A percentile compares a stretch with the other conserved stretches of the same genome.
Evolutionary conservation across 2,113 vertebrate genomes (phyloP).

Genomic region (Cochlearius cochlearius): DNA sequence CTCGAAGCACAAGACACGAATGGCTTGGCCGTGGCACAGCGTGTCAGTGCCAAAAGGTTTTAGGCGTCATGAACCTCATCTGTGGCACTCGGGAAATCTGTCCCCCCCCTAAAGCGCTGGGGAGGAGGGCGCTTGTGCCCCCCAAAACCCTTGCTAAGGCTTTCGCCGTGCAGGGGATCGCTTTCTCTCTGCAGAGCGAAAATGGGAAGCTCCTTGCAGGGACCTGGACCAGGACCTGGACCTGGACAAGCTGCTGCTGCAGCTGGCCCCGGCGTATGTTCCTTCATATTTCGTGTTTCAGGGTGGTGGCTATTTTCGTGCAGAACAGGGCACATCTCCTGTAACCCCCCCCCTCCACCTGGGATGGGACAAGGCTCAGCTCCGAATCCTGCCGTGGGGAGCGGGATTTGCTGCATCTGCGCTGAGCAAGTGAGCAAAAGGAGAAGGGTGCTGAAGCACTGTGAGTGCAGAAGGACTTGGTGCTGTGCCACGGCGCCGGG

Average conservation of each 20-base stretch:
- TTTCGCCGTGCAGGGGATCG: rapidly evolving
- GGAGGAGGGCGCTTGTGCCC: neutral
- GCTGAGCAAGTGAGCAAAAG: neutral
- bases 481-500: neutral
- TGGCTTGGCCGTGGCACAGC: neutral
- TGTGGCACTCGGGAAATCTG: neutral
- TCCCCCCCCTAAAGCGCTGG: rapidly evolving
- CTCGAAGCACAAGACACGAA: rapidly evolving
- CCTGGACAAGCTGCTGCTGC: neutral
- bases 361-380: neutral
- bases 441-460: neutral
- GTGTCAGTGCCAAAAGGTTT: rapidly evolving
- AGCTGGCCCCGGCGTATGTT: rapidly evolving
- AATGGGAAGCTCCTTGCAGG: rapidly evolving
- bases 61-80: rapidly evolving
- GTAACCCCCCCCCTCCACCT: rapidly evolving
- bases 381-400: neutral
- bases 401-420: neutral
- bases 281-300: rapidly evolving
- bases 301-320: neutral
- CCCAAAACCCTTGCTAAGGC: neutral
- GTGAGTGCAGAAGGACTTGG: neutral
- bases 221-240: neutral
- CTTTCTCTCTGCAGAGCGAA: neutral
- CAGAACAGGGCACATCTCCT: neutral